Percentiles rank a stretch among this genome's conserved stretches.
phyloP scores from a whole-genome alignment of 2,888 invertebrate genomes.

The Mactromeris polynyma region DNA sequence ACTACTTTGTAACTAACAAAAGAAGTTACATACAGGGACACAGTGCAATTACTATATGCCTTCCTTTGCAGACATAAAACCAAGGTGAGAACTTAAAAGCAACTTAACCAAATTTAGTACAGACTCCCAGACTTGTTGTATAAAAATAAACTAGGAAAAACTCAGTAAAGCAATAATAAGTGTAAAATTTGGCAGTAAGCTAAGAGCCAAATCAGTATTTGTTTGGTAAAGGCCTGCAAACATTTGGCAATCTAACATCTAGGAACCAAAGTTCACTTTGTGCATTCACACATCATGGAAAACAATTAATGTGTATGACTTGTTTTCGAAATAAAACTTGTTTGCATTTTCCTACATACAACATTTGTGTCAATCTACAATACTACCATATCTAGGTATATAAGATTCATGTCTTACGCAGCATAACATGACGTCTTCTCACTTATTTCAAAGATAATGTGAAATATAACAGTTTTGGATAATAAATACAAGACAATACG shows the following conservation, averaged over 20 bases:
- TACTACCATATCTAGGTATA: background rate
- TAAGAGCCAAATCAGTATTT: background rate
- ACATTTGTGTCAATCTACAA: background rate
- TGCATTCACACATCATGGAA: background rate
- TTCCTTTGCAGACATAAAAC: too few species aligned
- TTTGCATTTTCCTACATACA: background rate
- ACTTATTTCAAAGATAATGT: background rate
- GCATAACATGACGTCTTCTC: constrained; percentile 3
- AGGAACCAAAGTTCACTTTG: background rate
- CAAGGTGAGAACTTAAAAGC: background rate
- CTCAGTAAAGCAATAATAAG: background rate
- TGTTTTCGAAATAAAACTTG: background rate
- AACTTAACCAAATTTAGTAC: background rate
- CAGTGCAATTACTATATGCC: too few species aligned
- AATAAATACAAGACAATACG: background rate
- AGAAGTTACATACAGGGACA: too few species aligned
- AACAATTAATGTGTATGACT: background rate
- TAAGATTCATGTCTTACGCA: background rate
- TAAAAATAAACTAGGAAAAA: background rate
- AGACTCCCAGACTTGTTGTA: background rate
- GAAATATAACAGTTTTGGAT: background rate
- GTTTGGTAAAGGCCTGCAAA: background rate
- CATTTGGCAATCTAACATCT: background rate
- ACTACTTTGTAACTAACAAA: too few species aligned
- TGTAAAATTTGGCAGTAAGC: background rate